These are phyloP conservation scores for Gonatopus flavifemur DNA, from an alignment of 1,140 invertebrate genomes.

Conservation along the genomic window DNA sequence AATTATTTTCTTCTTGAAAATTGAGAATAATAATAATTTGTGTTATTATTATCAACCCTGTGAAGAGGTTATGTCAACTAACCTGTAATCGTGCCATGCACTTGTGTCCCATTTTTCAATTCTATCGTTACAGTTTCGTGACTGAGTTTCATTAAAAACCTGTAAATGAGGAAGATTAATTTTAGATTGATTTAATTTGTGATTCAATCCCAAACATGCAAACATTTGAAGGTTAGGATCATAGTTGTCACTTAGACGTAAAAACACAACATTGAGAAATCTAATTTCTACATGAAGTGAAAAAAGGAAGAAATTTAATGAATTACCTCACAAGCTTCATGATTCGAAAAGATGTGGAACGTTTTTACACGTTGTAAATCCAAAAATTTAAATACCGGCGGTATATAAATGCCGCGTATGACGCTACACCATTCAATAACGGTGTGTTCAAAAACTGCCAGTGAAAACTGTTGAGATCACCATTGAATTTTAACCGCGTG, in stretches of 20 bases:
- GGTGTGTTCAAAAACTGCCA: conserved; percentile 8
- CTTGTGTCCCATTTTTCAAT: conserved; percentile 98
- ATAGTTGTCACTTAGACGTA: neutral
- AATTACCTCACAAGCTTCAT: conserved; percentile 50
- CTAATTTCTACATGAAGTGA: neutral
- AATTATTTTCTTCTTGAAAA: neutral
- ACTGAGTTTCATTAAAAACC: conserved; percentile 99
- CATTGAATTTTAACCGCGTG: too few relatives aligned
- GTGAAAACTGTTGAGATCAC: too few relatives aligned
- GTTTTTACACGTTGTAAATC: neutral
- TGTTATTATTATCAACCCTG: neutral
- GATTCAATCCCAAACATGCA: too few relatives aligned
- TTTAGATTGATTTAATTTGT: too few relatives aligned
- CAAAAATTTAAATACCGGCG: conserved; percentile 14
- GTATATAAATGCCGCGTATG: neutral
- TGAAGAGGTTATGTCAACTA: conserved; percentile 35
- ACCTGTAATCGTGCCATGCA: conserved; percentile 94
- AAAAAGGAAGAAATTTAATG: neutral
- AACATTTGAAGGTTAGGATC: conserved; percentile 9
- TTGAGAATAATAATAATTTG: neutral
- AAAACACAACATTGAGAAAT: neutral
- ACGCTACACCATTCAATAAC: neutral
- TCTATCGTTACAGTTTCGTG: conserved; percentile 99
- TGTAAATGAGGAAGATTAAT: conserved; percentile 46
- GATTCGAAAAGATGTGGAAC: conserved; percentile 10